phyloP scores from a whole-genome alignment of 2,888 invertebrate genomes.

The Entomobrya proxima region DNA sequence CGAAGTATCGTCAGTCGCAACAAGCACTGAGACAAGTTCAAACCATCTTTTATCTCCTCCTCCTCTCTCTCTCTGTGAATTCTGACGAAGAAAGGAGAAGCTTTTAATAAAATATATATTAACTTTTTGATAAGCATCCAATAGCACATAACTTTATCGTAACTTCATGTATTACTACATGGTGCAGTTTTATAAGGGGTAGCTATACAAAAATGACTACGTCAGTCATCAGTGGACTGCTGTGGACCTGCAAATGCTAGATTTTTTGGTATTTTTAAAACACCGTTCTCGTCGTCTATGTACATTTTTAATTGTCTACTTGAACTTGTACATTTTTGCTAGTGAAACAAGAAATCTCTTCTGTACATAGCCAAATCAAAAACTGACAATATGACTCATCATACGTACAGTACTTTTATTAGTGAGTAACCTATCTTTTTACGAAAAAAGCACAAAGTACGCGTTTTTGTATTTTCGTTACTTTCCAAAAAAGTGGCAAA shows the following conservation, averaged over 20 bases:
- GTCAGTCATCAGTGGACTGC: conserved; percentile 8
- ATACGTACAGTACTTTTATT: conserved; percentile 38
- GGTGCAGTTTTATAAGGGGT: conserved; percentile 51
- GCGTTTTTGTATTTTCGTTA: conserved; percentile 46
- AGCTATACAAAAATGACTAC: conserved; percentile 3
- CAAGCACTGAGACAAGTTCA: conserved; percentile 32
- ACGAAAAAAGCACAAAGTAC: background rate
- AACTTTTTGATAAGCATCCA: background rate
- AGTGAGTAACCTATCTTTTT: conserved; percentile 17
- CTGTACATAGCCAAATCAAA: conserved; percentile 43
- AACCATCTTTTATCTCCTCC: background rate
- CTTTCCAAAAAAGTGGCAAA: conserved; percentile 36
- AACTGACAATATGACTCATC: conserved; percentile 47
- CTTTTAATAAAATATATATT: background rate
- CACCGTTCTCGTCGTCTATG: background rate
- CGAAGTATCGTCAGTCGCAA: conserved; percentile 53
- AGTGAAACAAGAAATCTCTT: conserved; percentile 27
- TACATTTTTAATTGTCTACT: conserved; percentile 41
- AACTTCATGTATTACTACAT: conserved; percentile 53
- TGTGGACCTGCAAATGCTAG: conserved; percentile 35
- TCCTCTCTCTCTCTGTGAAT: background rate
- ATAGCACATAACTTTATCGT: conserved; percentile 11
- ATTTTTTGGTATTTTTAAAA: conserved; percentile 21
- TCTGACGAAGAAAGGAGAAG: background rate
- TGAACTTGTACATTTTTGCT: conserved; percentile 32